Percentiles rank a stretch among this genome's conserved stretches.
Evolutionary conservation across 1,140 invertebrate species (phyloP).

Genomic region (Eufriesea mexicana): DNA sequence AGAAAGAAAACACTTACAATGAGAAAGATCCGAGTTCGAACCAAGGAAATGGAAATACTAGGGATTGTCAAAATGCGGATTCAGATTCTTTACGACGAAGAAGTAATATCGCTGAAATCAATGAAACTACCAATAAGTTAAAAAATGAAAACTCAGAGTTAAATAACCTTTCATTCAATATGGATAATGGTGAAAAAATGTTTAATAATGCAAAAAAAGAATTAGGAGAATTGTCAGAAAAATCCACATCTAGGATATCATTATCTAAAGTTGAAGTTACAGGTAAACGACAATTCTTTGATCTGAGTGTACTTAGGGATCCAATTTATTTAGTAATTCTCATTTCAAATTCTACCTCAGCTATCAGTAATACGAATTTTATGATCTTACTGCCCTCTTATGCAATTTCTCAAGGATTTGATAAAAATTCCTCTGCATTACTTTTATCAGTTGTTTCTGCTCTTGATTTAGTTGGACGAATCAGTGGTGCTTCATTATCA

Average conservation of each 20-base stretch:
- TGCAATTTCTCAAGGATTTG: constrained; percentile 86
- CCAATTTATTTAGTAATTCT: constrained; percentile 90
- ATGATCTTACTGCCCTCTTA: constrained; percentile 90
- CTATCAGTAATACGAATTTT: constrained; percentile 92
- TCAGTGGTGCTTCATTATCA: constrained; percentile 90
- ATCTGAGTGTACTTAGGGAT: constrained; percentile 87
- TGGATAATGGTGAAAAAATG: constrained; percentile 70
- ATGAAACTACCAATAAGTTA: neutral
- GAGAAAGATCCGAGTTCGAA: neutral
- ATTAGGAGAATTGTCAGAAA: neutral
- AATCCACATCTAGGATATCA: constrained; percentile 18
- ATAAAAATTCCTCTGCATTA: constrained; percentile 87
- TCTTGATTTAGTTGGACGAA: constrained; percentile 90
- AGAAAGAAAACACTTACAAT: neutral
- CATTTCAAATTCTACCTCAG: constrained; percentile 91
- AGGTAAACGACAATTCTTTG: constrained; percentile 85
- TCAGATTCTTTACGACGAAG: neutral
- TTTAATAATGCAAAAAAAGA: constrained; percentile 15
- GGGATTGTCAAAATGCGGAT: neutral
- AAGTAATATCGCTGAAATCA: constrained; percentile 6
- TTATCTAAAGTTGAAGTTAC: constrained; percentile 6
- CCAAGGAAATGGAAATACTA: neutral
- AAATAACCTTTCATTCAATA: constrained; percentile 4
- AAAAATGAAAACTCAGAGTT: constrained; percentile 46
- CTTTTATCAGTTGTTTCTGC: constrained; percentile 90